Percentiles rank a stretch among this genome's conserved stretches.
phyloP scores from a whole-genome alignment of 2,888 invertebrate species.

The Strigamia crassipes region DNA sequence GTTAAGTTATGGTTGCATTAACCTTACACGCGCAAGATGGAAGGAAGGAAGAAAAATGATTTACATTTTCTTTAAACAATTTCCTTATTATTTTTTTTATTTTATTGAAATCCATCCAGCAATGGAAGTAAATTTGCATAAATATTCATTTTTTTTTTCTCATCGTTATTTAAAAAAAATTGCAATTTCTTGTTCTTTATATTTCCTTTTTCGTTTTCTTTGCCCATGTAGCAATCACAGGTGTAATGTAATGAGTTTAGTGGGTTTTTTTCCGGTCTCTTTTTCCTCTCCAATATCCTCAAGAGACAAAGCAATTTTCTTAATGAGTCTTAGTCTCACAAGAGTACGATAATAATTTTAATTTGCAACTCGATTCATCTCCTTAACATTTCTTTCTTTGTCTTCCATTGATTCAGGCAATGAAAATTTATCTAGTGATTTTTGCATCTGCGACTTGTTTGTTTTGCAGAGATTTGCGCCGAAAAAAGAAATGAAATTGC shows the following conservation, averaged over 20 bases:
- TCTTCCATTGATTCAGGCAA: not conserved
- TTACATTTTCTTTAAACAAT: too few relatives aligned
- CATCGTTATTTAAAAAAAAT: too few relatives aligned
- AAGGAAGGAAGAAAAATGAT: too few relatives aligned
- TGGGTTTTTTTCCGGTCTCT: slow-evolving; percentile 6
- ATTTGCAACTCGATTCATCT: not conserved
- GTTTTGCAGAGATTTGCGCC: not conserved
- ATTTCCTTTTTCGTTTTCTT: not conserved
- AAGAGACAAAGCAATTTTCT: slow-evolving; percentile 10
- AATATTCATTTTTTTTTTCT: too few relatives aligned
- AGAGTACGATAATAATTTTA: not conserved
- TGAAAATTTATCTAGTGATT: not conserved
- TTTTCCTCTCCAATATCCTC: slow-evolving; percentile 8
- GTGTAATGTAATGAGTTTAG: slow-evolving; percentile 3
- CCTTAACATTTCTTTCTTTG: not conserved
- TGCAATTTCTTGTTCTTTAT: not conserved
- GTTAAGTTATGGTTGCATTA: too few relatives aligned
- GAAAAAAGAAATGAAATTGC: not conserved
- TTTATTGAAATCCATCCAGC: too few relatives aligned
- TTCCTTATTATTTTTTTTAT: too few relatives aligned
- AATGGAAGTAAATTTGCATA: too few relatives aligned
- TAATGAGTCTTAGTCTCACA: slow-evolving; percentile 10
- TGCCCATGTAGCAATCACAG: slow-evolving; percentile 3
- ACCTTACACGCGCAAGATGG: too few relatives aligned
- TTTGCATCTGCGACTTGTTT: not conserved